Conservation (phyloP, 2,797 vertebrate species). For the Molossus molossus region DNA sequence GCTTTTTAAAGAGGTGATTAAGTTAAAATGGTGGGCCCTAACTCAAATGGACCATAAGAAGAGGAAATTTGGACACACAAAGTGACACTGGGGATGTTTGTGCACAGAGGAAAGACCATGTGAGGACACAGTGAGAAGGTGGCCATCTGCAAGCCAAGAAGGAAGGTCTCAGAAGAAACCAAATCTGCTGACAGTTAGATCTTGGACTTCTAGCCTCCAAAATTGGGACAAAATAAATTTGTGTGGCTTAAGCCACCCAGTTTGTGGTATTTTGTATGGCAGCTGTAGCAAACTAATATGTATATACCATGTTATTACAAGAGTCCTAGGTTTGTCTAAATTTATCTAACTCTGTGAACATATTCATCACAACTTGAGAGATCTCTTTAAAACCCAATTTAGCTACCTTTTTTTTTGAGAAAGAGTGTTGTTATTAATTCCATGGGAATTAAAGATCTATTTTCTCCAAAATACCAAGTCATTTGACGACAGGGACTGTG, state of each 20-base stretch:
- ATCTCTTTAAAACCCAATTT: neutral
- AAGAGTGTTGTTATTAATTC: neutral
- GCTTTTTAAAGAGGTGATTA: neutral
- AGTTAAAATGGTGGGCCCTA: neutral
- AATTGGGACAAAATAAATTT: neutral
- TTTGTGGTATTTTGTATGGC: neutral
- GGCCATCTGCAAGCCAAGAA: neutral
- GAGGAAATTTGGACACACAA: neutral
- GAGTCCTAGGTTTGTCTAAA: neutral
- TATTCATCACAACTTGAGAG: neutral
- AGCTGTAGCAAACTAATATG: neutral
- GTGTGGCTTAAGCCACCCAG: neutral
- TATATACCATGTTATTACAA: neutral
- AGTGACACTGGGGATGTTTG: neutral
- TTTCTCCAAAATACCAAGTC: conserved; percentile 2
- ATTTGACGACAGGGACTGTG: neutral
- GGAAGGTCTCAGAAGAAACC: neutral
- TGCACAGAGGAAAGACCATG: neutral
- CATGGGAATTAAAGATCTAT: neutral
- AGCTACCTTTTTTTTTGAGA: neutral
- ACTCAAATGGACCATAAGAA: neutral
- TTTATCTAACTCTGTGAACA: neutral
- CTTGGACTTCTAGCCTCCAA: neutral
- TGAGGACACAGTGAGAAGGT: neutral
- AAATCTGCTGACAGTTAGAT: neutral